These are phyloP conservation scores for Spizaetus ornatus DNA, from an alignment of 2,113 vertebrate species.

Conservation along the genomic window DNA sequence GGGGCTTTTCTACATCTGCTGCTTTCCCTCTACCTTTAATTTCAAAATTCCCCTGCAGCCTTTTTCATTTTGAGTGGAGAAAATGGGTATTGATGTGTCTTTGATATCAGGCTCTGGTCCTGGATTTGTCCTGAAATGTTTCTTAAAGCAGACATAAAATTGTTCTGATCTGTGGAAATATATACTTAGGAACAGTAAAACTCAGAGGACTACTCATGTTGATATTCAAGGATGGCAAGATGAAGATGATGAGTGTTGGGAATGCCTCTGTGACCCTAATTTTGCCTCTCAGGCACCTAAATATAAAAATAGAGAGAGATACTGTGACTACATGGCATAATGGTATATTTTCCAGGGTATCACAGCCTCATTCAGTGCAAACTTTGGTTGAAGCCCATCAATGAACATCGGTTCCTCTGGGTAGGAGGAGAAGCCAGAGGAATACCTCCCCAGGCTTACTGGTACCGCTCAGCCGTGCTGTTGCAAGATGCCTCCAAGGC, in stretches of 20 bases:
- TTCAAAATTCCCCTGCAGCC: not conserved
- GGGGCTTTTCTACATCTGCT: not conserved
- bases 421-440: not conserved
- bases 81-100: not conserved
- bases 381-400: not conserved
- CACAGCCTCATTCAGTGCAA: not conserved
- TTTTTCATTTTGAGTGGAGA: not conserved
- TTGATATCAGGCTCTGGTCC: not conserved
- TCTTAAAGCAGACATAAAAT: not conserved
- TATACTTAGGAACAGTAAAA: not conserved
- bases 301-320: not conserved
- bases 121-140: not conserved
- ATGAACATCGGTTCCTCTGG: not conserved
- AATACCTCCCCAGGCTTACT: not conserved
- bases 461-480: not conserved
- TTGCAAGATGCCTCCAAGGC: not conserved
- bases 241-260: not conserved
- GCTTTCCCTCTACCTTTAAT: not conserved
- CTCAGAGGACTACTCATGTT: not conserved
- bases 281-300: not conserved
- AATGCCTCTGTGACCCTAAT: not conserved
- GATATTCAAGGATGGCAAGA: not conserved
- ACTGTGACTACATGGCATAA: not conserved
- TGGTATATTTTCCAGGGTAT: accelerated
- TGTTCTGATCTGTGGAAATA: not conserved